Conservation (phyloP, 2,113 vertebrate genomes). For the Gulo gulo region DNA sequence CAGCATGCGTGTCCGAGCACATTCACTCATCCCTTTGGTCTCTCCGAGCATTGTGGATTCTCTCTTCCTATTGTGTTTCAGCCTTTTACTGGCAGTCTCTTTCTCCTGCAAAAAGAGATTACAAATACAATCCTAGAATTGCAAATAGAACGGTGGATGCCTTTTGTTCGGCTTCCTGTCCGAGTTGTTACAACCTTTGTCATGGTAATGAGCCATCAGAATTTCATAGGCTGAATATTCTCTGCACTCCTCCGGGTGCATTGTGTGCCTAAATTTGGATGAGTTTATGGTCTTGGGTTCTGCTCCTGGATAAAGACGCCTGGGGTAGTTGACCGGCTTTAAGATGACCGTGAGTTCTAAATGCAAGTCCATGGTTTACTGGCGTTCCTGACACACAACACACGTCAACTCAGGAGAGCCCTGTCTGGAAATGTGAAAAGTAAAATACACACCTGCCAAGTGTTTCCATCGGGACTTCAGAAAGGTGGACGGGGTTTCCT, state of each 20-base stretch:
- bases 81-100: constrained; percentile 55
- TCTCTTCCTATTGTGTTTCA: constrained; percentile 55
- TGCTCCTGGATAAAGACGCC: background rate
- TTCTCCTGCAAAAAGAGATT: constrained; percentile 69
- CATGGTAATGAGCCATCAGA: constrained; percentile 70
- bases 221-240: constrained; percentile 55
- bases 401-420: background rate
- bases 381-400: background rate
- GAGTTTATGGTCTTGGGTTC: constrained; percentile 8
- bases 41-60: background rate
- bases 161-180: constrained; percentile 64
- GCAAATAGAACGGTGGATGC: constrained; percentile 57
- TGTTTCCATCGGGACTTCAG: background rate
- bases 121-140: constrained; percentile 59
- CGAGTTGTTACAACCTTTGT: constrained; percentile 71
- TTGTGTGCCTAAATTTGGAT: background rate
- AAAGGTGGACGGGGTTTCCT: background rate
- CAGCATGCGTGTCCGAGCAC: background rate
- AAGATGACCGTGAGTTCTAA: background rate
- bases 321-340: background rate
- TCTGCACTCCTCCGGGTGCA: background rate
- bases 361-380: background rate
- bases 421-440: background rate
- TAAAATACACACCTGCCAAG: background rate
- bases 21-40: background rate